A percentile compares a stretch with the other conserved stretches of the same genome.
Evolutionary conservation across 2,888 invertebrate genomes (phyloP).

Genomic region (Clostera curtula): DNA sequence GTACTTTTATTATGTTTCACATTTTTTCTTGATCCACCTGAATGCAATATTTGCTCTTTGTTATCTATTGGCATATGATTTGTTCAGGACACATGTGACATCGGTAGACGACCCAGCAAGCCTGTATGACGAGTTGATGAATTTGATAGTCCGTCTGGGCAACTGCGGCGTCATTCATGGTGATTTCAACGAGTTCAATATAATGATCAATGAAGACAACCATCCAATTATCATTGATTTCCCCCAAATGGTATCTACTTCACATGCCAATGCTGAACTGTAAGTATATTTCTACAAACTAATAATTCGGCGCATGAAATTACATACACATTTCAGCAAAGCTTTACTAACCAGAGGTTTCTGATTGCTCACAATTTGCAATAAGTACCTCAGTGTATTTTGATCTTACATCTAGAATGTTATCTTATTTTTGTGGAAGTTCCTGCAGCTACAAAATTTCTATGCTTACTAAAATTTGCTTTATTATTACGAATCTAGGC

Average conservation of each 20-base stretch:
- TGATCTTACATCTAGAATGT: too few species aligned
- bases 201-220: conserved; percentile 88
- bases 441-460: too few species aligned
- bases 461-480: too few species aligned
- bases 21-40: too few species aligned
- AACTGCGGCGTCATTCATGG: conserved; percentile 98
- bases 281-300: conserved; percentile 64
- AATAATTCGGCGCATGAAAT: too few species aligned
- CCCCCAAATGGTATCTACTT: conserved; percentile 98
- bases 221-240: conserved; percentile 96
- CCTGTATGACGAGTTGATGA: conserved; percentile 96
- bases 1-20: too few species aligned
- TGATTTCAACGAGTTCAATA: conserved; percentile 99
- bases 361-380: too few species aligned
- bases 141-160: conserved; percentile 90
- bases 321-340: too few species aligned
- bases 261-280: conserved; percentile 93
- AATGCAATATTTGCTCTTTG: background rate
- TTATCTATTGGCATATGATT: background rate
- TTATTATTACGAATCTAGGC: background rate
- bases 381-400: too few species aligned
- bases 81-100: conserved; percentile 76
- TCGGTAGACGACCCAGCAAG: conserved; percentile 79
- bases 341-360: too few species aligned
- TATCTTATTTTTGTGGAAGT: too few species aligned